Evolutionary conservation across 1,140 invertebrate genomes (phyloP).

Genomic region (Lysiphlebus fabarum): DNA sequence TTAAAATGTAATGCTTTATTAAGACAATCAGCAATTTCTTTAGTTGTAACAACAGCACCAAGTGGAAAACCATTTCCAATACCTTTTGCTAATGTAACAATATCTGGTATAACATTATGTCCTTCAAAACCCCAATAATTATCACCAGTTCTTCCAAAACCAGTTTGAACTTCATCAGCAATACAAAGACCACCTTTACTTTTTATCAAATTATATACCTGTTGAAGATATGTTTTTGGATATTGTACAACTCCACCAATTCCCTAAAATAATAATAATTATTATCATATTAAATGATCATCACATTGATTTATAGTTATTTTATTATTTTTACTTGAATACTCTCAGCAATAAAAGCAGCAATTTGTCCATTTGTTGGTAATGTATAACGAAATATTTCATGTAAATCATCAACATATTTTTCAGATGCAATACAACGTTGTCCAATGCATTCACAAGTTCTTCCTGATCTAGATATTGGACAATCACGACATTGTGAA

Average conservation of each 20-base stretch:
- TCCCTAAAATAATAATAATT: conserved; percentile 57
- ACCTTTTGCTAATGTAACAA: conserved; percentile 87
- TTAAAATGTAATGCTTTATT: conserved; percentile 85
- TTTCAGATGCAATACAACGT: conserved; percentile 70
- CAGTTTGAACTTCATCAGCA: conserved; percentile 94
- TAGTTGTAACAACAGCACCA: conserved; percentile 88
- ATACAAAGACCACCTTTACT: conserved; percentile 83
- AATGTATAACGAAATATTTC: conserved; percentile 74
- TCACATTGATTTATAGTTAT: no score
- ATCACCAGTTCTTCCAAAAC: conserved; percentile 90
- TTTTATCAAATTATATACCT: conserved; percentile 76
- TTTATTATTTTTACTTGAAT: no score
- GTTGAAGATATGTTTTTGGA: conserved; percentile 82
- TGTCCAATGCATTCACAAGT: conserved; percentile 64
- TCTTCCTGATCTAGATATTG: conserved; percentile 66
- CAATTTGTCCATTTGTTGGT: conserved; percentile 68
- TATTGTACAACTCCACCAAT: conserved; percentile 89
- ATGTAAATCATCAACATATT: conserved; percentile 80
- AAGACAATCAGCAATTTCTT: conserved; percentile 75
- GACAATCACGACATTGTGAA: conserved; percentile 79
- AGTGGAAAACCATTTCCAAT: conserved; percentile 93
- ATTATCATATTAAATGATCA: conserved; percentile 1
- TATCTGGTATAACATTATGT: conserved; percentile 86
- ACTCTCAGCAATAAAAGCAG: conserved; percentile 89
- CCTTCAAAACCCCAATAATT: conserved; percentile 93